Evolutionary conservation across 2,113 vertebrate species (phyloP).

Genomic region (Nyctibius bracteatus): DNA sequence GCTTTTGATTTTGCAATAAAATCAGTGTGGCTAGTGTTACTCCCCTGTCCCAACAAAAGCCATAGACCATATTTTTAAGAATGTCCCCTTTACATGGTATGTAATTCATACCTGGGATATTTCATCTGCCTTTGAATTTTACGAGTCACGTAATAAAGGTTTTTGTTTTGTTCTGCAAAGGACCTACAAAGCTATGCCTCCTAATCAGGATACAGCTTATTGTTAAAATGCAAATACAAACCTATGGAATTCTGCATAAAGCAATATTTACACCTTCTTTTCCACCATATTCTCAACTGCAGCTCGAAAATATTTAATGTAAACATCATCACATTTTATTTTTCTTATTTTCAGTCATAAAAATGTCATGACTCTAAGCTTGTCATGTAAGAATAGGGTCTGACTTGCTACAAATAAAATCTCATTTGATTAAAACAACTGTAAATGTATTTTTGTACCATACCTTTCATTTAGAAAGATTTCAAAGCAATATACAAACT

Average conservation of each 20-base stretch:
- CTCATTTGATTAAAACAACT: background rate
- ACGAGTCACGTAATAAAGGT: rapidly evolving
- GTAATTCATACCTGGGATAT: background rate
- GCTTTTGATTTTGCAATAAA: background rate
- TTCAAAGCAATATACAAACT: background rate
- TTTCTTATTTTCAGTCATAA: background rate
- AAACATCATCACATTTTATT: background rate
- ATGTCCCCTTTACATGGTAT: background rate
- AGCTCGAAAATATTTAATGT: background rate
- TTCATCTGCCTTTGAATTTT: background rate
- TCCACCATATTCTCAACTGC: background rate
- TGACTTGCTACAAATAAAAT: background rate
- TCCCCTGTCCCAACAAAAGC: background rate
- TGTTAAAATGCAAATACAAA: background rate
- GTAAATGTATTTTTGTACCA: background rate
- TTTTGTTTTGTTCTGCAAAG: background rate
- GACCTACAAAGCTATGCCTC: background rate
- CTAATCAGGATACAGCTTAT: background rate
- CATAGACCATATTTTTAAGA: background rate
- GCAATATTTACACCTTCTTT: background rate
- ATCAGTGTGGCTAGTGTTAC: background rate
- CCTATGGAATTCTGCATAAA: background rate
- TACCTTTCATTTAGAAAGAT: background rate
- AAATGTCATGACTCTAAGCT: background rate
- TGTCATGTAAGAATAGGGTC: background rate